phyloP scores from a whole-genome alignment of 2,888 invertebrate genomes.

The Netelia inedita region DNA sequence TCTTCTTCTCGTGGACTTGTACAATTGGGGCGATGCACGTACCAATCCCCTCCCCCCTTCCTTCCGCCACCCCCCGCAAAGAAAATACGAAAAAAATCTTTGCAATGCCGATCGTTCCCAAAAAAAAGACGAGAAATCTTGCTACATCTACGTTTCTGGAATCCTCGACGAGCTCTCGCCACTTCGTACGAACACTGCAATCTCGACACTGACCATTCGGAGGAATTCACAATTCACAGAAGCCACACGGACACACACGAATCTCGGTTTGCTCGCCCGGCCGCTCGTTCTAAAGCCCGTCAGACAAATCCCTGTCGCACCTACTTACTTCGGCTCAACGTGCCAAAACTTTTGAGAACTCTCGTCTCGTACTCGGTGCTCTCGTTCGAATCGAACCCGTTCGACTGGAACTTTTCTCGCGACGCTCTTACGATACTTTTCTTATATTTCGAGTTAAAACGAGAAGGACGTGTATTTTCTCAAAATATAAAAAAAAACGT shows the following conservation, averaged over 20 bases:
- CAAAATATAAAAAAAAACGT: background rate
- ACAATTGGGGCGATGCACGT: too few species aligned
- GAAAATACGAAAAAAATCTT: too few species aligned
- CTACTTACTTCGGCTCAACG: slow-evolving; percentile 63
- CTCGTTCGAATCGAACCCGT: slow-evolving; percentile 36
- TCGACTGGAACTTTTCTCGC: slow-evolving; percentile 56
- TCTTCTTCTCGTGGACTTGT: too few species aligned
- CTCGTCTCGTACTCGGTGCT: slow-evolving; percentile 20
- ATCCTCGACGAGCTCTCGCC: too few species aligned
- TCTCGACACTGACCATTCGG: slow-evolving; percentile 54
- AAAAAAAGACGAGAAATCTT: too few species aligned
- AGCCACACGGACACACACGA: slow-evolving; percentile 21
- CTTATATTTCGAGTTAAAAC: slow-evolving; percentile 16
- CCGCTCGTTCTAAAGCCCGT: slow-evolving; percentile 45
- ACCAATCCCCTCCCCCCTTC: too few species aligned
- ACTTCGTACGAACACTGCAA: slow-evolving; percentile 9
- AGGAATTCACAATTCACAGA: slow-evolving; percentile 33
- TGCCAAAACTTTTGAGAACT: slow-evolving; percentile 63
- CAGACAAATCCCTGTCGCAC: slow-evolving; percentile 62
- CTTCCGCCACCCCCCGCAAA: too few species aligned
- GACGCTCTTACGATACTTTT: slow-evolving; percentile 51
- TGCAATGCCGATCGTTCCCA: too few species aligned
- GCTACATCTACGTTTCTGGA: too few species aligned
- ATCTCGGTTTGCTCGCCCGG: slow-evolving; percentile 5
- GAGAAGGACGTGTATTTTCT: background rate